phyloP scores from a whole-genome alignment of 2,888 invertebrate species.

The Leistus spinibarbis region DNA sequence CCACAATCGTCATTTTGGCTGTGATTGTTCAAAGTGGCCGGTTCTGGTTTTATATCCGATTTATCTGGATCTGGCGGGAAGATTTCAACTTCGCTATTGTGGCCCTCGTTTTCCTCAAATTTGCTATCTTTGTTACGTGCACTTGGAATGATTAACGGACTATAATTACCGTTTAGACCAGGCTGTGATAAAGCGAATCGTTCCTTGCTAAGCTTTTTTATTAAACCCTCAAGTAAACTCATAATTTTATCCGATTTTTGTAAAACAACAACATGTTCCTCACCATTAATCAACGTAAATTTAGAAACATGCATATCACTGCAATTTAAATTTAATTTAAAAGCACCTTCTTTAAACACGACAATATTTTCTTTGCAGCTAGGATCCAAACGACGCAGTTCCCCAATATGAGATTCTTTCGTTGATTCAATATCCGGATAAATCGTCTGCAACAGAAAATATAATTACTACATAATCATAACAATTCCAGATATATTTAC shows the following conservation, averaged over 20 bases:
- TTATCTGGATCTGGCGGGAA: not conserved
- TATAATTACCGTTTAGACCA: not conserved
- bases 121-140: not conserved
- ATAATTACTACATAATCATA: not conserved
- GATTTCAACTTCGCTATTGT: slow-evolving; percentile 2
- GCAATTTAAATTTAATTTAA: not conserved
- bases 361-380: slow-evolving; percentile 20
- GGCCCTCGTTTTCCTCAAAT: slow-evolving; percentile 4
- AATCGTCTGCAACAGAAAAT: slow-evolving; percentile 9
- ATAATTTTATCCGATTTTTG: slow-evolving; percentile 21
- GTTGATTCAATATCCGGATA: slow-evolving; percentile 24
- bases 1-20: not conserved
- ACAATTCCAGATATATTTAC: slow-evolving; percentile 2
- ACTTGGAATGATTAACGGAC: not conserved
- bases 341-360: slow-evolving; percentile 9
- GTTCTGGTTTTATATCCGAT: not conserved
- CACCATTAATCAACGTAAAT: slow-evolving; percentile 13
- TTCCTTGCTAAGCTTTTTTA: not conserved
- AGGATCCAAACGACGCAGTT: slow-evolving; percentile 6
- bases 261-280: slow-evolving; percentile 8
- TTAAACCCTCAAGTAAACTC: not conserved
- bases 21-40: not conserved
- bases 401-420: slow-evolving; percentile 12
- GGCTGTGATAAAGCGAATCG: not conserved
- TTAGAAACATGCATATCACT: slow-evolving; percentile 27